phyloP scores from a whole-genome alignment of 2,113 vertebrate species.

The Mirounga angustirostris region DNA sequence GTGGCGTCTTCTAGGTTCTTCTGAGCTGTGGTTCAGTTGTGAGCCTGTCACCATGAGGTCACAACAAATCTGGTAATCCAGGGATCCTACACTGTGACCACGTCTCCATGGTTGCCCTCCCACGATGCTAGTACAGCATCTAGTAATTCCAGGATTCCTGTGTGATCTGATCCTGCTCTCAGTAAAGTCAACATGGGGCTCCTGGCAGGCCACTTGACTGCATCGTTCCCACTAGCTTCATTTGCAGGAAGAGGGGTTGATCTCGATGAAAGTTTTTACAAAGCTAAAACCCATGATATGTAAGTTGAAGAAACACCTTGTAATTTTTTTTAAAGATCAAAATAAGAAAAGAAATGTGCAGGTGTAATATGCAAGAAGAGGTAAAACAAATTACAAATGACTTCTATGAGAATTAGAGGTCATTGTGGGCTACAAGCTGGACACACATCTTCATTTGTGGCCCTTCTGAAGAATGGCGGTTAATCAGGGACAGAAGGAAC shows the following conservation, averaged over 20 bases:
- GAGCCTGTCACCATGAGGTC: background rate
- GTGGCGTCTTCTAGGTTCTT: background rate
- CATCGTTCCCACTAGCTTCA: background rate
- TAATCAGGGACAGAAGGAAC: background rate
- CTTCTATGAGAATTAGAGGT: too few species aligned
- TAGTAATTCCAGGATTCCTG: background rate
- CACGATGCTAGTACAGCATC: background rate
- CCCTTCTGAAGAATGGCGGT: background rate
- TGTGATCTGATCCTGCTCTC: background rate
- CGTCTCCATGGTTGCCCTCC: background rate
- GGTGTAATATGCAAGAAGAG: background rate
- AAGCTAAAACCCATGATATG: background rate
- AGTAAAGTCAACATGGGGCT: background rate
- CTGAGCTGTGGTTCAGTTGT: background rate
- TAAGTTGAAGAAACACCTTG: background rate
- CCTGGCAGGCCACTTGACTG: rapidly evolving
- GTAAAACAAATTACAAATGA: background rate
- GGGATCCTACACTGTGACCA: background rate
- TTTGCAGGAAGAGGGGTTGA: background rate
- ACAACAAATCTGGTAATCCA: background rate
- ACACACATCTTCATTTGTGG: background rate
- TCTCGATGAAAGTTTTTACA: background rate
- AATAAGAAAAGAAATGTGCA: background rate
- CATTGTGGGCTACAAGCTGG: background rate
- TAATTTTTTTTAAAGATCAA: background rate